Conservation (phyloP, 2,888 invertebrate genomes). For the Serripes groenlandicus region DNA sequence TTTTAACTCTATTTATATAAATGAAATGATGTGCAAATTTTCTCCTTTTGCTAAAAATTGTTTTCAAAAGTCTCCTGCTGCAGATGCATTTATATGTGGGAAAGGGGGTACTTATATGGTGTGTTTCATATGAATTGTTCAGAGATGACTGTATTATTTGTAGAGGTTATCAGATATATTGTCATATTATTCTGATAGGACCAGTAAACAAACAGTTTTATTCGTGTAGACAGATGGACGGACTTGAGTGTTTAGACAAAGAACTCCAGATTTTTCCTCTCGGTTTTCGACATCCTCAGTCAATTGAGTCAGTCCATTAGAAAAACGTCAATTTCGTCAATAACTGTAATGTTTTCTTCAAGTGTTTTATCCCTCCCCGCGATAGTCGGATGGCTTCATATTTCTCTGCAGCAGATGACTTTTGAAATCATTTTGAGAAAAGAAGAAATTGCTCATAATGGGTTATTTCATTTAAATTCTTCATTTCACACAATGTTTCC, state of each 20-base stretch:
- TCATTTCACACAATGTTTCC: not conserved
- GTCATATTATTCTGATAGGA: too few species aligned
- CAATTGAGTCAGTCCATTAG: slow-evolving; percentile 4
- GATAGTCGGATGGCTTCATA: too few species aligned
- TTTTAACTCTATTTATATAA: too few species aligned
- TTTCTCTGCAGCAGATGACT: not conserved
- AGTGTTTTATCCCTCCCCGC: not conserved
- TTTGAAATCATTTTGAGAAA: not conserved
- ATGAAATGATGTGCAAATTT: too few species aligned
- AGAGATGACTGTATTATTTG: too few species aligned
- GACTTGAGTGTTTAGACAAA: not conserved
- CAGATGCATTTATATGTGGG: too few species aligned
- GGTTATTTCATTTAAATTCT: not conserved
- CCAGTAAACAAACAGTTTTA: not conserved
- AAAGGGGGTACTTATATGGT: too few species aligned
- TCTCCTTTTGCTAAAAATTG: too few species aligned
- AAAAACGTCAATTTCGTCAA: not conserved
- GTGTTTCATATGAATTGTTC: too few species aligned
- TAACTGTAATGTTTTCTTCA: not conserved
- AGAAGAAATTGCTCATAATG: not conserved
- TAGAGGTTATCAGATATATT: too few species aligned
- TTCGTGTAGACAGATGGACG: not conserved
- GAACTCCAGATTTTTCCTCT: not conserved
- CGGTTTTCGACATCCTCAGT: not conserved
- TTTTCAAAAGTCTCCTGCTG: too few species aligned